These are phyloP conservation scores for Tenthredo amoena DNA, from an alignment of 2,888 invertebrate genomes.

Conservation along the genomic window DNA sequence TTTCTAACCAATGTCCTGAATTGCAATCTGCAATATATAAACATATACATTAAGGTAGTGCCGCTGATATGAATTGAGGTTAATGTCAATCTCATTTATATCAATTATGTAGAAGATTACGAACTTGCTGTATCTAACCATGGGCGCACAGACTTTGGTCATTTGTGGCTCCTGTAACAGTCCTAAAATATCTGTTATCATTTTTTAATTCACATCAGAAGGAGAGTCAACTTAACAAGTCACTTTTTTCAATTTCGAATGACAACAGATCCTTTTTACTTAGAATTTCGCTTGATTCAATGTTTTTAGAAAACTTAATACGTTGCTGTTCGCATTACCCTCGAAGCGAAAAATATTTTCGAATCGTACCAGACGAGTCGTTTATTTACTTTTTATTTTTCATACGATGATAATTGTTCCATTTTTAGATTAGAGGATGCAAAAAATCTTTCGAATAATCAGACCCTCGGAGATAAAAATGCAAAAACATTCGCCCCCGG, in stretches of 20 bases:
- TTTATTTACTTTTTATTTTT: background rate
- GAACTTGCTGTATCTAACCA: conserved; percentile 96
- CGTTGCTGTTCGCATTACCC: background rate
- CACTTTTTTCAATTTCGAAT: background rate
- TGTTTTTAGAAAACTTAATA: conserved; percentile 19
- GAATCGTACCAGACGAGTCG: background rate
- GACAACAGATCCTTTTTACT: background rate
- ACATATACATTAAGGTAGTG: conserved; percentile 43
- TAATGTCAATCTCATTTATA: conserved; percentile 42
- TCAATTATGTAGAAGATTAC: conserved; percentile 61
- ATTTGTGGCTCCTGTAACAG: conserved; percentile 82
- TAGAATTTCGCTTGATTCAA: background rate
- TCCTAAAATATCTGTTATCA: conserved; percentile 80
- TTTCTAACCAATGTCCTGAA: conserved; percentile 88
- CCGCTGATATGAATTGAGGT: conserved; percentile 41
- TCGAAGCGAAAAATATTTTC: background rate
- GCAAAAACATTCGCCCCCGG: conserved; percentile 87
- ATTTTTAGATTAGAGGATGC: background rate
- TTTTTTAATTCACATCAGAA: conserved; percentile 53
- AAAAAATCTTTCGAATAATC: background rate
- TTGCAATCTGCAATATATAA: conserved; percentile 81
- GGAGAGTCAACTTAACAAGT: background rate
- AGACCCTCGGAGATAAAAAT: background rate
- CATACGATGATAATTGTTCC: background rate
- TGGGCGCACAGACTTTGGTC: conserved; percentile 94